Conservation (phyloP, 2,888 invertebrate species). For the Agapetus fuscipes region DNA sequence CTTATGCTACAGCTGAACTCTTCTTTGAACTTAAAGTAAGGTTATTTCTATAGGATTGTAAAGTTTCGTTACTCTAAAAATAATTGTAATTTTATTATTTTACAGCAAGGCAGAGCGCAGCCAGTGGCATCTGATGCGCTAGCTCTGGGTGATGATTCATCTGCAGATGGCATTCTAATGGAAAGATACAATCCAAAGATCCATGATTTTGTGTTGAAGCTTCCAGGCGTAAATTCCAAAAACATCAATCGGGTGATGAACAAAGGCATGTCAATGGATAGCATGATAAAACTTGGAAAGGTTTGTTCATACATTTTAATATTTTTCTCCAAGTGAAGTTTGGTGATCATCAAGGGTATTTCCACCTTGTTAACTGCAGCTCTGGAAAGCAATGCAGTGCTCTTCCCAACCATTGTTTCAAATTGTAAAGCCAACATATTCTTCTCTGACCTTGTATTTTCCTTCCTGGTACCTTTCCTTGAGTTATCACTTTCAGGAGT, state of each 20-base stretch:
- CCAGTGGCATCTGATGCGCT: conserved; percentile 66
- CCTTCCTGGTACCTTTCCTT: no score
- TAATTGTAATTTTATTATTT: conserved; percentile 23
- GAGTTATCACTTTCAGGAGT: no score
- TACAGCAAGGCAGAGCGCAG: conserved; percentile 74
- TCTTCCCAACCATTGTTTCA: no score
- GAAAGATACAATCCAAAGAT: conserved; percentile 64
- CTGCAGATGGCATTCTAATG: conserved; percentile 37
- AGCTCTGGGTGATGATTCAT: conserved; percentile 60
- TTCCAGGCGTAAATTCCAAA: conserved; percentile 83
- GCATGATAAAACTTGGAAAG: conserved; percentile 48
- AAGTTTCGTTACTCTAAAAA: neutral
- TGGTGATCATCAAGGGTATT: neutral
- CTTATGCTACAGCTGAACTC: conserved; percentile 90
- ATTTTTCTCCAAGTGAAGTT: conserved; percentile 1
- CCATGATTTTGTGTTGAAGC: conserved; percentile 72
- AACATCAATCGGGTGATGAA: conserved; percentile 72
- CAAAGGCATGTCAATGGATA: conserved; percentile 57
- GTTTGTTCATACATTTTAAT: conserved; percentile 35
- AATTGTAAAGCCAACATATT: neutral
- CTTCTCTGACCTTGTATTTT: no score
- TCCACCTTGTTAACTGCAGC: no score
- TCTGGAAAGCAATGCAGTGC: no score
- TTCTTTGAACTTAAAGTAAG: conserved; percentile 88
- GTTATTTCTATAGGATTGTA: neutral